Base-by-base conservation (phyloP, 37 sponge, comb jelly and placozoan species). In the Eunapius fragilis region DNA sequence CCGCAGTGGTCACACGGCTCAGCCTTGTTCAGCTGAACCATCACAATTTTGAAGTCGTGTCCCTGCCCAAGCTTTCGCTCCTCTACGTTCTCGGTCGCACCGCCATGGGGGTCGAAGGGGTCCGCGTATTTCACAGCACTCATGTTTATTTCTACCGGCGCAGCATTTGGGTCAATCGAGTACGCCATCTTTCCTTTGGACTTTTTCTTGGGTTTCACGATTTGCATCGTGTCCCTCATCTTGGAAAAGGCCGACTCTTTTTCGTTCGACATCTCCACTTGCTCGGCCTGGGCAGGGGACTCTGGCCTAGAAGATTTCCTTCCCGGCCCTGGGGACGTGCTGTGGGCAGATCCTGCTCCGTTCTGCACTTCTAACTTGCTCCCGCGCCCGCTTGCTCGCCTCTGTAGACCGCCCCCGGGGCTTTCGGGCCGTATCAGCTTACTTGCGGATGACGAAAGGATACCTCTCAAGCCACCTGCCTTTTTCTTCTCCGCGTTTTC, bases 1-100 rank as follows among this genome's bases (percentile, higher is more conserved):
- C 86, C 89, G 86, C 95, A 94, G 85, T n/a, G 83, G 85, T 84
- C 96, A 93, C 80, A 82, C 84, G 71, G 93, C 90, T 83, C 91
- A 70, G 82, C 84, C 47, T 78, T 88, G 78, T 81, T 90, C 80
- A 77, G 94, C 71, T 72, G 97, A 80, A 97, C 89, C 69, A 89
- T 86, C 77, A 91, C 68, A 82, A 73, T 32, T 88, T 76, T 72
- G 77, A 91, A 97, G 41, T 93, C 92, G 82, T 98, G 96, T 0
- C 95, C 96, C 0, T 58, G 38, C 6, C 72, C 72, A n/a, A 36
- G 23, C n/a, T 80, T 37, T 10, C 33, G 25, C 30, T 75, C 83
- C 11, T 79, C 80, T 11, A 75, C 80, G 70, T 73, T 76, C 32
- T 84, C 90, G 0, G 80, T 36, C 32, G 34, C 84, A 68, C 67